These are phyloP conservation scores for Notothenia rossii DNA, from an alignment of 2,113 vertebrate genomes.

Conservation along the genomic window DNA sequence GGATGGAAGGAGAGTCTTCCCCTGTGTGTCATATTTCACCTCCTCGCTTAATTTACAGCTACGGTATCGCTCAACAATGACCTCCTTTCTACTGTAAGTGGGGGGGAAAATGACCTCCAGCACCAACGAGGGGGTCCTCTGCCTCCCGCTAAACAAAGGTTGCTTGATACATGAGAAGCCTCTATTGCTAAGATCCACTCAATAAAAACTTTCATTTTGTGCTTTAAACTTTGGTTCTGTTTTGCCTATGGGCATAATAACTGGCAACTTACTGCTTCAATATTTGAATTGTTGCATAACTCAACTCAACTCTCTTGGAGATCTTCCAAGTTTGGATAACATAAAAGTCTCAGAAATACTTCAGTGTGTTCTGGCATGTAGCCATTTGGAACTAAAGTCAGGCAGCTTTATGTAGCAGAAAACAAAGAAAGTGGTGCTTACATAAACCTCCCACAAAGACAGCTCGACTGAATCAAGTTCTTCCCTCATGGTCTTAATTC, in stretches of 20 bases:
- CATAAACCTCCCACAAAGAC: slow-evolving; percentile 49
- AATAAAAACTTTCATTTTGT: not conserved
- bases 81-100: slow-evolving; percentile 2
- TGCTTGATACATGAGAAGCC: slow-evolving; percentile 33
- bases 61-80: slow-evolving; percentile 57
- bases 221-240: not conserved
- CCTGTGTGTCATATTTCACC: slow-evolving; percentile 67
- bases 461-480: not conserved
- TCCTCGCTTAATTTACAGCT: slow-evolving; percentile 56
- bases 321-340: slow-evolving; percentile 5
- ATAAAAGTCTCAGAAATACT: slow-evolving; percentile 30
- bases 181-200: not conserved
- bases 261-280: not conserved
- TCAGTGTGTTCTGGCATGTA: slow-evolving; percentile 12
- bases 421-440: slow-evolving; percentile 33
- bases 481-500: slow-evolving; percentile 11
- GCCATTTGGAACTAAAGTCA: slow-evolving; percentile 24
- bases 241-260: no score
- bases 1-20: slow-evolving; percentile 54
- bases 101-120: slow-evolving; percentile 7
- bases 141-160: slow-evolving; percentile 25
- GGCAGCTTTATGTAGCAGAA: slow-evolving; percentile 25
- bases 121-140: not conserved
- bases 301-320: slow-evolving; percentile 19
- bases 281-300: slow-evolving; percentile 2